Conservation (phyloP, 1,140 invertebrate species). For the Chironomus striatipennis region DNA sequence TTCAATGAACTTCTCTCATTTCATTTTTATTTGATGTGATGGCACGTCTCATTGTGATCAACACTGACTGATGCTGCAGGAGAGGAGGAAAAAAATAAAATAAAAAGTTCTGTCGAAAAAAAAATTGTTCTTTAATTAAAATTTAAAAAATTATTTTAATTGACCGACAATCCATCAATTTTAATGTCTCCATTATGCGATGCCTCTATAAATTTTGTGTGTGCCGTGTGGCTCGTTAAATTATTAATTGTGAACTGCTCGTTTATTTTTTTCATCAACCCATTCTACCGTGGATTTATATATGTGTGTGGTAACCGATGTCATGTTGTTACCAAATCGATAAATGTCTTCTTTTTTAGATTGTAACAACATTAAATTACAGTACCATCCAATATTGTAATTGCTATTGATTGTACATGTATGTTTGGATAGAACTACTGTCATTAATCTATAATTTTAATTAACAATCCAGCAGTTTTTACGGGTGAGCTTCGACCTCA, state of each 20-base stretch:
- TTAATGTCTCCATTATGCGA: not conserved
- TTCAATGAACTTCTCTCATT: too few relatives aligned
- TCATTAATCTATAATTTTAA: constrained; percentile 4
- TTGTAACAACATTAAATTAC: too few relatives aligned
- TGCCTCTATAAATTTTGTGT: not conserved
- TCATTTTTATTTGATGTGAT: too few relatives aligned
- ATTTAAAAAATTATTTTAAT: not conserved
- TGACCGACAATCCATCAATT: not conserved
- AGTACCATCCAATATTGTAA: not conserved
- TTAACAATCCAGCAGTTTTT: not conserved
- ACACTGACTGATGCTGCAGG: too few relatives aligned
- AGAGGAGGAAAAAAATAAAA: too few relatives aligned
- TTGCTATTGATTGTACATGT: not conserved
- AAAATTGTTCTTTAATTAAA: too few relatives aligned
- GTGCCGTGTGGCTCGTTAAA: not conserved
- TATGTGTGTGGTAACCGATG: not conserved
- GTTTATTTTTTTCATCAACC: not conserved
- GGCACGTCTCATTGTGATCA: too few relatives aligned
- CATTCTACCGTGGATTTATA: not conserved
- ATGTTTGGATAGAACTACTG: not conserved
- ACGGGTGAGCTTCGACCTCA: not conserved
- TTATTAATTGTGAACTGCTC: not conserved
- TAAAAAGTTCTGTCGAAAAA: too few relatives aligned
- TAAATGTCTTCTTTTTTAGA: too few relatives aligned
- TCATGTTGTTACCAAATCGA: not conserved